Evolutionary conservation across 2,888 invertebrate species (phyloP).

Genomic region (Diabrotica balteata): DNA sequence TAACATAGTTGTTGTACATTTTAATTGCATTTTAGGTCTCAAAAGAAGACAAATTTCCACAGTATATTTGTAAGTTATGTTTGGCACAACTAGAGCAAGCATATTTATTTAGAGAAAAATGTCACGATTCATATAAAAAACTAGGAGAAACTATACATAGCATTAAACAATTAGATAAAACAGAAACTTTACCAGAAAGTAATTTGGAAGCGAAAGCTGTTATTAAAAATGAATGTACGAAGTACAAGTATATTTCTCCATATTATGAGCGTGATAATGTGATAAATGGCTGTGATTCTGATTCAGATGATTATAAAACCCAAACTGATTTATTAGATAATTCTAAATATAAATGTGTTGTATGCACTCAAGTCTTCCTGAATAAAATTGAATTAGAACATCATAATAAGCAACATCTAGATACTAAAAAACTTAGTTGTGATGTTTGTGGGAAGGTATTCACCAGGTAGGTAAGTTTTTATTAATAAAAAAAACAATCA

Average conservation of each 20-base stretch:
- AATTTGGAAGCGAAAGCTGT: too few species aligned
- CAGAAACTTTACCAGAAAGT: too few species aligned
- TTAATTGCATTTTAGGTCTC: conserved; percentile 39
- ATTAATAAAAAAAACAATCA: too few species aligned
- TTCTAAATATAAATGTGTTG: conserved; percentile 36
- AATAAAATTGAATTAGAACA: conserved; percentile 44
- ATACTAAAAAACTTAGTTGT: conserved; percentile 41
- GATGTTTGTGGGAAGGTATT: conserved; percentile 43
- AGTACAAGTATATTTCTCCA: too few species aligned
- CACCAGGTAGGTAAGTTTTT: conserved; percentile 41
- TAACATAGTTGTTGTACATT: too few species aligned
- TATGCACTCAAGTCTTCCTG: conserved; percentile 41
- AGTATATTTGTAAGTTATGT: conserved; percentile 48
- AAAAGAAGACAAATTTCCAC: conserved; percentile 43
- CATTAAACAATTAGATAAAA: too few species aligned
- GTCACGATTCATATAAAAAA: conserved; percentile 42
- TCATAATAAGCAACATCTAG: conserved; percentile 45
- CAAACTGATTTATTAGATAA: conserved; percentile 1
- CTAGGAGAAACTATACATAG: conserved; percentile 35
- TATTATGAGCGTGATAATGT: too few species aligned
- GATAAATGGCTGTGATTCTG: conserved; percentile 4
- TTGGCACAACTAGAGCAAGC: conserved; percentile 43
- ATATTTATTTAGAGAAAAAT: conserved; percentile 48
- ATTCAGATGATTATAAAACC: conserved; percentile 17
- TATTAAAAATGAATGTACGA: too few species aligned